Evolutionary conservation across 2,888 invertebrate genomes (phyloP).

Genomic region (Cosmopolites sordidus): DNA sequence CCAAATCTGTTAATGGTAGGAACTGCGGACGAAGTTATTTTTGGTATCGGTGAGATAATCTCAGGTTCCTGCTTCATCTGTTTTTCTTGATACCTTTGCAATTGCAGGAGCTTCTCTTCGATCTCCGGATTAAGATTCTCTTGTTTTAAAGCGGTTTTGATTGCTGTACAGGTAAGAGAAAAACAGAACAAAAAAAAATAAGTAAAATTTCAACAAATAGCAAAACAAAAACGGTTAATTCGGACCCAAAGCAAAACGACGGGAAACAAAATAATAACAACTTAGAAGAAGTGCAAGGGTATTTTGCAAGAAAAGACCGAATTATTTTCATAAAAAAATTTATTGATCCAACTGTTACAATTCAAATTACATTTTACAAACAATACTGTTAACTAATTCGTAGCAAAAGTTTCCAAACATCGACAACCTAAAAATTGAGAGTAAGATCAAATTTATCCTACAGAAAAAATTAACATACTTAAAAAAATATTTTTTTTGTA

Average conservation of each 20-base stretch:
- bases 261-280: constrained; percentile 34
- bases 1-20: constrained; percentile 23
- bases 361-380: constrained; percentile 33
- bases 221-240: constrained; percentile 31
- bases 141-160: constrained; percentile 86
- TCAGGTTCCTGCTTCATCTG: constrained; percentile 59
- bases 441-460: too few species aligned
- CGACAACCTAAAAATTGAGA: neutral
- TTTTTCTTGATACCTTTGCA: constrained; percentile 81
- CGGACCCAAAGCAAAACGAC: constrained; percentile 46
- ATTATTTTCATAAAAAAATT: constrained; percentile 35
- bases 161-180: constrained; percentile 59
- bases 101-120: constrained; percentile 82
- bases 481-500: neutral
- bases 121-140: constrained; percentile 89
- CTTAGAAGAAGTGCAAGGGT: constrained; percentile 39
- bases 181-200: constrained; percentile 10
- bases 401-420: neutral
- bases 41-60: constrained; percentile 39
- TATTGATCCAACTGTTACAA: constrained; percentile 33
- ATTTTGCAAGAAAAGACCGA: constrained; percentile 36
- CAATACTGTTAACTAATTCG: constrained; percentile 29
- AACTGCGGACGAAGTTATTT: constrained; percentile 37
- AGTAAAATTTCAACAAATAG: constrained; percentile 24
- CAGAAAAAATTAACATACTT: neutral